These are phyloP conservation scores for Epinotia demarniana DNA, from an alignment of 2,888 invertebrate species.

Conservation along the genomic window DNA sequence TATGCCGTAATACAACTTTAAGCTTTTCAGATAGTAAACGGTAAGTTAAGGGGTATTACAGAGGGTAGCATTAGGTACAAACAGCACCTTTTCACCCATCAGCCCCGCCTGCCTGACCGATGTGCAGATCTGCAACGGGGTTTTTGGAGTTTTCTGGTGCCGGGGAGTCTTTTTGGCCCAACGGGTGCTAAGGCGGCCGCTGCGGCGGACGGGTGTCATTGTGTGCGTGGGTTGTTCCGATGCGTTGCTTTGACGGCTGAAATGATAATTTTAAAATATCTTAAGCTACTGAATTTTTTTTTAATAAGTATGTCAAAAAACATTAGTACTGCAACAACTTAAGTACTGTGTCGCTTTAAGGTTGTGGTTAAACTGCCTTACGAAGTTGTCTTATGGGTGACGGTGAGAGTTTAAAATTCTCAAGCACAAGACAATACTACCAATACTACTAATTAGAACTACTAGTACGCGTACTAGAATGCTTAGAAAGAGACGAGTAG, in stretches of 20 bases:
- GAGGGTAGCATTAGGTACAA: slow-evolving; percentile 51
- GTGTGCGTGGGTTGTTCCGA: slow-evolving; percentile 59
- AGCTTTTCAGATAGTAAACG: background rate
- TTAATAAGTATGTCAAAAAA: too few species aligned
- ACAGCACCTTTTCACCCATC: slow-evolving; percentile 54
- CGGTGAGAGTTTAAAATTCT: too few species aligned
- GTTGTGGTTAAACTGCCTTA: too few species aligned
- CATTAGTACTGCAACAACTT: background rate
- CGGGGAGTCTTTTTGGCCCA: slow-evolving; percentile 31
- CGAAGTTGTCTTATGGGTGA: too few species aligned
- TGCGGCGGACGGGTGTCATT: slow-evolving; percentile 81
- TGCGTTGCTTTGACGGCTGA: slow-evolving; percentile 57
- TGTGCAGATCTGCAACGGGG: slow-evolving; percentile 31
- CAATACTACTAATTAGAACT: too few species aligned
- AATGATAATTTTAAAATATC: slow-evolving; percentile 25
- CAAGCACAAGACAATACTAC: too few species aligned
- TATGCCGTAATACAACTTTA: background rate
- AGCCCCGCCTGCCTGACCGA: slow-evolving; percentile 25
- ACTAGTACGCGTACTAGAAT: too few species aligned
- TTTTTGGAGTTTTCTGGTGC: background rate
- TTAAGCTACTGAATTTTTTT: too few species aligned
- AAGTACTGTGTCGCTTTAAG: too few species aligned
- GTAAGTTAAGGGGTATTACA: slow-evolving; percentile 29
- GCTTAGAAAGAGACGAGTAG: too few species aligned
- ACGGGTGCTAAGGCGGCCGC: slow-evolving; percentile 63